Conservation (phyloP, 1,140 invertebrate species). For the Zaprionus taronus region DNA sequence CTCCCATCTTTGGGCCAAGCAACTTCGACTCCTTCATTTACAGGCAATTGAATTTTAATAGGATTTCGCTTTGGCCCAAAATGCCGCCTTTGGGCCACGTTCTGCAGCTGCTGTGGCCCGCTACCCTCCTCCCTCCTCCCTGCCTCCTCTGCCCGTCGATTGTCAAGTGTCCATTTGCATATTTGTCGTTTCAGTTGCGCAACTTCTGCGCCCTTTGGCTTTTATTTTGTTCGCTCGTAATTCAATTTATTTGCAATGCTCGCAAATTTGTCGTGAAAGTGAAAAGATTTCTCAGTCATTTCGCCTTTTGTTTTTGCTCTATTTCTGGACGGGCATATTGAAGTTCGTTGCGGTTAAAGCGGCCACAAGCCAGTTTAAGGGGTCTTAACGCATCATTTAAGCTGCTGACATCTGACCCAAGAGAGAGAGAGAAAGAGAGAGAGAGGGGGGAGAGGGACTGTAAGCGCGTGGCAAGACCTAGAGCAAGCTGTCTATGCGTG, state of each 20-base stretch:
- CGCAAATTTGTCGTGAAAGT: slow-evolving; percentile 26
- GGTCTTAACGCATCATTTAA: slow-evolving; percentile 79
- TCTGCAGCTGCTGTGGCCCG: slow-evolving; percentile 25
- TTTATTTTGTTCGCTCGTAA: slow-evolving; percentile 42
- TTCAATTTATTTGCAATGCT: slow-evolving; percentile 55
- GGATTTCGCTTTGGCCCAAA: slow-evolving; percentile 55
- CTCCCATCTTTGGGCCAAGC: too few species aligned
- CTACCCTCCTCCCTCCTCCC: too few species aligned
- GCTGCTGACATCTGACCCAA: slow-evolving; percentile 46
- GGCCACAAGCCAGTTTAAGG: slow-evolving; percentile 67
- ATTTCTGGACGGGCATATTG: slow-evolving; percentile 29
- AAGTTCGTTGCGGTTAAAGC: slow-evolving; percentile 42
- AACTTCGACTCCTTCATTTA: slow-evolving; percentile 62
- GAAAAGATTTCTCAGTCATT: slow-evolving; percentile 40
- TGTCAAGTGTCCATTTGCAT: slow-evolving; percentile 60
- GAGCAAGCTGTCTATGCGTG: slow-evolving; percentile 37
- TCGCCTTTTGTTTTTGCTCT: slow-evolving; percentile 47
- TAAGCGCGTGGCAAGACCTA: slow-evolving; percentile 16
- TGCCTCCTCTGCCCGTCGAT: slow-evolving; percentile 29
- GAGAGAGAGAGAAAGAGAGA: slow-evolving; percentile 12
- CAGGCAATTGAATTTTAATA: slow-evolving; percentile 82
- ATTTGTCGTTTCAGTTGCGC: slow-evolving; percentile 49
- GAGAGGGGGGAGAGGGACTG: background rate
- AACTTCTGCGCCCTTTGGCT: slow-evolving; percentile 41
- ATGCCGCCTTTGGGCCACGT: slow-evolving; percentile 28